phyloP scores from a whole-genome alignment of 2,113 vertebrate species.

The Dunckerocampus dactyliophorus region DNA sequence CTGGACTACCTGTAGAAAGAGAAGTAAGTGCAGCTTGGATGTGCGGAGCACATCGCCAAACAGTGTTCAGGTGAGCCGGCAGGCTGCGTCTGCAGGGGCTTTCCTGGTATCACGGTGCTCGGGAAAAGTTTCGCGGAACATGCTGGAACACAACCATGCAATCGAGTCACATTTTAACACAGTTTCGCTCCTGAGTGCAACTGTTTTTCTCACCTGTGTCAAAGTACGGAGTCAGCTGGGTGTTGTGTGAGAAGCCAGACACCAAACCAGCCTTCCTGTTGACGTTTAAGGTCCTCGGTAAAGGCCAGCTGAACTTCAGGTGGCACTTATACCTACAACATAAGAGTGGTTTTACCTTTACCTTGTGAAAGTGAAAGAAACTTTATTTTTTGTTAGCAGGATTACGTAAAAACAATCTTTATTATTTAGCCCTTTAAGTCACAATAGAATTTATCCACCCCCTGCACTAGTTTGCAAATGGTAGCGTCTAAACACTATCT shows the following conservation, averaged over 20 bases:
- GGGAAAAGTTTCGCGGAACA: constrained; percentile 41
- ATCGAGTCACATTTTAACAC: not conserved
- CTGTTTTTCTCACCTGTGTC: constrained; percentile 13
- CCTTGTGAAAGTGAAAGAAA: not conserved
- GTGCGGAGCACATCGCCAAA: constrained; percentile 47
- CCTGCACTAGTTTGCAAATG: too few species aligned
- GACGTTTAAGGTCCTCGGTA: constrained; percentile 28
- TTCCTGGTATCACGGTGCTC: constrained; percentile 29
- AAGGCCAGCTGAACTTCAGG: constrained; percentile 51
- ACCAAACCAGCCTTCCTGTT: not conserved
- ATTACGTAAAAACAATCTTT: not conserved
- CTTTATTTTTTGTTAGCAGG: not conserved
- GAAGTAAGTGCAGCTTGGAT: constrained; percentile 58
- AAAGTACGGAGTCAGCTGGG: not conserved
- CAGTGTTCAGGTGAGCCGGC: constrained; percentile 53
- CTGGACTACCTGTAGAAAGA: constrained; percentile 26
- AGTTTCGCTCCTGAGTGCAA: accelerated
- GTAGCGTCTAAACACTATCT: too few species aligned
- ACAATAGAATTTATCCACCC: too few species aligned
- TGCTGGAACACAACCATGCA: constrained; percentile 10
- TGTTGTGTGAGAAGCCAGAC: constrained; percentile 53
- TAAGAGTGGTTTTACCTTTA: not conserved
- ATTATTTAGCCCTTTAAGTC: too few species aligned
- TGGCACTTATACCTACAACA: constrained; percentile 51
- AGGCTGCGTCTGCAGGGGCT: accelerated